Conservation (phyloP, 2,888 invertebrate genomes). For the Autographa pulchrina region DNA sequence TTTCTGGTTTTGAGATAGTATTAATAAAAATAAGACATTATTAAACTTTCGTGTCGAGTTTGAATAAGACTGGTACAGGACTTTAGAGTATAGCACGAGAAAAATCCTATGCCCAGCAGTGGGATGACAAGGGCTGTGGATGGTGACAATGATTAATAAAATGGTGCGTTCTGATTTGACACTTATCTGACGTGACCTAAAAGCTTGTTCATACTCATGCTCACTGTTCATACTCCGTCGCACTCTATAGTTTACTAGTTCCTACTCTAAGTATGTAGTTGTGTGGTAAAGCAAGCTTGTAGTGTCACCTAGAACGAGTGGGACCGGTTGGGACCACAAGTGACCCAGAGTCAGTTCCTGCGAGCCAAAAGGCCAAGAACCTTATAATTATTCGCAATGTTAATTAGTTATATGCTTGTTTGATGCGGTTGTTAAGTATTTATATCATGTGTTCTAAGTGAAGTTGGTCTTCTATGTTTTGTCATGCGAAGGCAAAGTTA, state of each 20-base stretch:
- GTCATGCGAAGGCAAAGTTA: neutral
- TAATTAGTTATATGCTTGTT: slow-evolving; percentile 8
- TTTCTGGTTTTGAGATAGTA: too few relatives aligned
- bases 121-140: too few relatives aligned
- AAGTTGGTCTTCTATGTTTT: neutral
- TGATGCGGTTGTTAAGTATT: neutral
- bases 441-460: slow-evolving; percentile 1
- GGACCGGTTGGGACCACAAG: slow-evolving; percentile 34
- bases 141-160: too few relatives aligned
- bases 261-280: neutral
- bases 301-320: slow-evolving; percentile 36
- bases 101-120: too few relatives aligned
- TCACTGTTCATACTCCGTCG: too few relatives aligned
- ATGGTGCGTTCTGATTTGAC: too few relatives aligned
- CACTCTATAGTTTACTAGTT: neutral
- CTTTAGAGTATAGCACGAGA: too few relatives aligned
- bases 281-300: neutral
- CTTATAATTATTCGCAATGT: slow-evolving; percentile 8
- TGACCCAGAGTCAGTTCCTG: slow-evolving; percentile 40
- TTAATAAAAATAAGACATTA: too few relatives aligned
- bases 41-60: too few relatives aligned
- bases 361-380: neutral
- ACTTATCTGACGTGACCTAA: too few relatives aligned
- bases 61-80: too few relatives aligned
- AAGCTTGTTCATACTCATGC: too few relatives aligned